Evolutionary conservation across 2,113 vertebrate genomes (phyloP), one percentile per base, ranked within the genome.

Genomic region (Phalacrocorax carbo): DNA sequence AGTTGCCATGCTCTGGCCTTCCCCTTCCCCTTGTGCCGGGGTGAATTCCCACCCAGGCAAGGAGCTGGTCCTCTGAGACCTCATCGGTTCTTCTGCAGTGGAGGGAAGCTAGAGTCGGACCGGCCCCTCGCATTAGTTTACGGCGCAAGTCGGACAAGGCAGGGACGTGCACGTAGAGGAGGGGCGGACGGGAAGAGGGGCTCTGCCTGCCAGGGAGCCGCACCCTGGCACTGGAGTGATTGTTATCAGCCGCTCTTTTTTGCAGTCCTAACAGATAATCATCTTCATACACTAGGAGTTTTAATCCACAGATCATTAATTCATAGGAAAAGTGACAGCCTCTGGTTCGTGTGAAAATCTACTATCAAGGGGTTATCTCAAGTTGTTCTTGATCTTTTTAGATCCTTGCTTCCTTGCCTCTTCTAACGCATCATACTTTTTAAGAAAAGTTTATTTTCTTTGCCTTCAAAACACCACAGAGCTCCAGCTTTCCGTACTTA

Each of bases 281-380:
- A n/a, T 92, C 80, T 84, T 80, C 36, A 29, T 82, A 15, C 13
- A 13, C 48, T 36, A 61, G 61, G 52, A 79, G 44, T 91, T 92
- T 58, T 82, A 82, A 91, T 93, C 62, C 27, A 55, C 62, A 70
- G 66, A 79, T 90, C 82, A 79, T 84, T 87, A 94, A 85, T 84
- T 91, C 81, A 94, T n/a, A 55, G 61, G 65, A 94, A 27, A 91
- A 85, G 46, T 79, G 70, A 44, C 86, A 87, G 57, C 54, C 8
- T 79, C 57, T 91, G n/a, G 40, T 94, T 91, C 26, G 1, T 73
- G 69, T 71, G 55, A 95, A 94, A 89, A 66, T 73, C 72, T 93
- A 10, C 62, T 90, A 30, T 80, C 75, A 77, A 79, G 78, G 75
- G 32, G 32, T 72, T 94, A 80, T 87, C 75, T 92, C 44, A 61